A percentile compares a stretch with the other conserved stretches of the same genome.
Evolutionary conservation across 2,113 vertebrate genomes (phyloP).

Genomic region (Nyctereutes procyonoides): DNA sequence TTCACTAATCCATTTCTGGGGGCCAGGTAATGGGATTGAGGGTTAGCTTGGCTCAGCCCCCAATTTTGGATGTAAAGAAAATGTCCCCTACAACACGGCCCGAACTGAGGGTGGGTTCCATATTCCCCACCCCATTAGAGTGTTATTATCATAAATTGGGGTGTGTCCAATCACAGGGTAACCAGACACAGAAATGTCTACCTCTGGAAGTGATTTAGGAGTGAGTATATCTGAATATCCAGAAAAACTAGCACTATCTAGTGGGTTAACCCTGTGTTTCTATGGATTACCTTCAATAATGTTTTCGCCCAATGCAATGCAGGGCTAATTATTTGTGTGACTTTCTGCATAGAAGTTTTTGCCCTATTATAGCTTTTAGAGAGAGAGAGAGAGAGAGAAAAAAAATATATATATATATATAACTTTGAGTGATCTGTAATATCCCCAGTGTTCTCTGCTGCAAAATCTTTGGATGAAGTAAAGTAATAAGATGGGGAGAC

Average conservation of each 20-base stretch:
- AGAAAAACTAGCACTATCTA: neutral
- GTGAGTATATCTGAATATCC: neutral
- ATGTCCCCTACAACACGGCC: fast-evolving
- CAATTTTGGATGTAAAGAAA: neutral
- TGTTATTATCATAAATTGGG: neutral
- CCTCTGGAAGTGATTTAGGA: neutral
- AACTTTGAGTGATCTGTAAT: neutral
- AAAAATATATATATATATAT: too few relatives aligned
- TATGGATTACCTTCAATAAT: neutral
- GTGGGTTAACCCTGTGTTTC: neutral
- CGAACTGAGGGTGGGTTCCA: neutral
- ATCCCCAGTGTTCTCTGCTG: constrained; percentile 3
- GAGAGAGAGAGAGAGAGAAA: neutral
- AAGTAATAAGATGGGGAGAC: constrained; percentile 9
- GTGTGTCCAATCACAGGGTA: neutral
- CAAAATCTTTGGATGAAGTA: constrained; percentile 41
- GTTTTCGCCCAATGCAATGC: neutral
- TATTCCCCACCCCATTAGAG: neutral
- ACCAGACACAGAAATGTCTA: neutral
- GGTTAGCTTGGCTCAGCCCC: neutral
- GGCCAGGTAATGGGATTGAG: neutral
- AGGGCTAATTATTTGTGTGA: constrained; percentile 39
- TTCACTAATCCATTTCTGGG: neutral
- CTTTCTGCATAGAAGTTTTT: neutral
- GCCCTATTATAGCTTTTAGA: neutral